Conservation (phyloP, 1,140 invertebrate genomes). For the Acromyrmex charruanus region DNA sequence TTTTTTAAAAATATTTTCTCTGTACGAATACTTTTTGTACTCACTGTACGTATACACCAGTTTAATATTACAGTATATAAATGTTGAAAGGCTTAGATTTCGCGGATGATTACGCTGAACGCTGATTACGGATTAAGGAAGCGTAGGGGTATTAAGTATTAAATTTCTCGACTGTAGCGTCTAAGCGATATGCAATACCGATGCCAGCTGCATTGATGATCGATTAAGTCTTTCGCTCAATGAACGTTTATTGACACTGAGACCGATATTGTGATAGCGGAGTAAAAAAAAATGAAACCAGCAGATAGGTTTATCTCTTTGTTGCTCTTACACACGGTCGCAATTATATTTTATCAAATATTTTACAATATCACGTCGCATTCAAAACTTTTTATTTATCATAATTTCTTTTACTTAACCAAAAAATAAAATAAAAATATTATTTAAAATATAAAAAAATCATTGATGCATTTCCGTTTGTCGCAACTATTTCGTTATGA, state of each 20-base stretch:
- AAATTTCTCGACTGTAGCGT: slow-evolving; percentile 5
- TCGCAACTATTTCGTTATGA: background rate
- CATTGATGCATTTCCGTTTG: background rate
- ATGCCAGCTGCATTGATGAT: slow-evolving; percentile 29
- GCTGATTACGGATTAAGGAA: slow-evolving; percentile 23
- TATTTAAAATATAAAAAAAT: slow-evolving; percentile 4
- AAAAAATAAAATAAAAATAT: slow-evolving; percentile 6
- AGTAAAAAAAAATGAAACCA: slow-evolving; percentile 18
- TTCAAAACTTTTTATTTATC: background rate
- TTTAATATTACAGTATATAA: slow-evolving; percentile 23
- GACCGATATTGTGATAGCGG: slow-evolving; percentile 35
- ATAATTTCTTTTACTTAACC: background rate
- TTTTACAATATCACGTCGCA: background rate
- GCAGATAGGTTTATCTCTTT: slow-evolving; percentile 15
- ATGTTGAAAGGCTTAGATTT: slow-evolving; percentile 2
- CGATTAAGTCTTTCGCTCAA: slow-evolving; percentile 65
- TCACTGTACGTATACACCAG: background rate
- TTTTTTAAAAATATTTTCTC: too few species aligned
- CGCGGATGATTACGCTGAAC: background rate
- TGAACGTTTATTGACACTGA: slow-evolving; percentile 55
- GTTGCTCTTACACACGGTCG: background rate
- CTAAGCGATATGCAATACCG: slow-evolving; percentile 18
- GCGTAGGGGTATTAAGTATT: slow-evolving; percentile 4
- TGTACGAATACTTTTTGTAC: too few species aligned
- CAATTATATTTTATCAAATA: background rate